Evolutionary conservation across 2,888 invertebrate genomes (phyloP), one percentile per base, ranked within the genome.

Genomic region (Allolobophora icterica): DNA sequence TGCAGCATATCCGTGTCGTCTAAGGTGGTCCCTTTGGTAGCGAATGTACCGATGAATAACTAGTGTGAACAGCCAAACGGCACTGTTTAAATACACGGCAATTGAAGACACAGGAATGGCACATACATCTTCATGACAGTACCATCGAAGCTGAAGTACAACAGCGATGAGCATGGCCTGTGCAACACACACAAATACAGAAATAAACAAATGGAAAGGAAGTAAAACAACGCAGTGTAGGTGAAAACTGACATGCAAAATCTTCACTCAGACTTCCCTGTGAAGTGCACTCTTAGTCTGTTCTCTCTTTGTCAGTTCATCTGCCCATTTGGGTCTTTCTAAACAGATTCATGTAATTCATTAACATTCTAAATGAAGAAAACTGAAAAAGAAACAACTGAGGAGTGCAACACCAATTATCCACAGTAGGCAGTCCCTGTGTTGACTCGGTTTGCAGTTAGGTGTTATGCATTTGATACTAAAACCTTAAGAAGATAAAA

Each of bases 31-130:
- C 34, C 87, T 87, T 33, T 87, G 87, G 87, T 34, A 38, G n/a
- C 87, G 87, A 4, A 87, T 35, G 87, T 87, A 87, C 30, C 87
- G 87, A 38, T 87, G 87, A 87, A 87, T 87, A 35, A 87, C 87
- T 8, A 87, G 38, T 21, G 87, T 87, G 87, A 35, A 87, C 19
- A 87, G 35, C 87, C 87, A 87, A 35, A 87, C 87, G 35, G 35
- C 87, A 24, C 87, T 35, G 35, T 87, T 87, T 87, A 87, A 35
- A 87, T 87, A 87, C 13, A 87, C 38, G 6, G 87, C 87, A 19
- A 87, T 38, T 34, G 87, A 87, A 38, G 87, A 87, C 1, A 35
- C 34, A 38, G 21, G 87, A 87, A 87, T 38, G 87, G 35, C 87
- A 24, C 87, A 87, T 34, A 15, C 35, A 21, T 35, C n/a, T 34